Evolutionary conservation across 1,140 invertebrate species (phyloP).

Genomic region (Nasonia longicornis): DNA sequence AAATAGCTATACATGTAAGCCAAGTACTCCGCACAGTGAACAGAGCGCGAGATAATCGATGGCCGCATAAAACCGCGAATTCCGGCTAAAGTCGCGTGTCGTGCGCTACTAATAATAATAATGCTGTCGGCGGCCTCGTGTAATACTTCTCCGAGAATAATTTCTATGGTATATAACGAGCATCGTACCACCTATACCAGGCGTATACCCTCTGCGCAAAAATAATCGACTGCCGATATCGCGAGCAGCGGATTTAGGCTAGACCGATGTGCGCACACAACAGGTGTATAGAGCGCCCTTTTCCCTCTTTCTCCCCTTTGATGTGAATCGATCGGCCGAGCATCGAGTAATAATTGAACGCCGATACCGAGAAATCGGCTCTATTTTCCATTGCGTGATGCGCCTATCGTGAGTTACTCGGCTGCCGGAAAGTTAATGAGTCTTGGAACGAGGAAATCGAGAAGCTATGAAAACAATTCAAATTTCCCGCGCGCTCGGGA

Average conservation of each 20-base stretch:
- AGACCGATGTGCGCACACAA: background rate
- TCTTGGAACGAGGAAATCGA: no score
- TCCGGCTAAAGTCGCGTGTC: background rate
- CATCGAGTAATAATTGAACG: background rate
- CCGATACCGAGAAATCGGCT: background rate
- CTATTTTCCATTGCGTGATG: background rate
- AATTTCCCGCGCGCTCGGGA: no score
- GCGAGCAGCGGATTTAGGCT: background rate
- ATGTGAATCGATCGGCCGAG: background rate
- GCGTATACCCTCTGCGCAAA: no score
- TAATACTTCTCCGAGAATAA: background rate
- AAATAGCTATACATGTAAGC: no score
- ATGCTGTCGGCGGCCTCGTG: background rate
- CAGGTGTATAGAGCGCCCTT: background rate
- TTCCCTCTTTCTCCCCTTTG: background rate
- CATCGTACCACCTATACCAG: no score
- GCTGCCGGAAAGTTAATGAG: no score
- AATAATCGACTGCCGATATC: no score
- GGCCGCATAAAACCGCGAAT: slow-evolving; percentile 2
- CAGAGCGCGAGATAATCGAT: background rate
- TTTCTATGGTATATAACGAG: background rate
- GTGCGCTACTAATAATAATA: background rate
- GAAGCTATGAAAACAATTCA: no score
- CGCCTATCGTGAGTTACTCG: no score
- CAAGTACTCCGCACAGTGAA: no score